Evolutionary conservation across 2,888 invertebrate genomes (phyloP).

Genomic region (Polyploca ridens): DNA sequence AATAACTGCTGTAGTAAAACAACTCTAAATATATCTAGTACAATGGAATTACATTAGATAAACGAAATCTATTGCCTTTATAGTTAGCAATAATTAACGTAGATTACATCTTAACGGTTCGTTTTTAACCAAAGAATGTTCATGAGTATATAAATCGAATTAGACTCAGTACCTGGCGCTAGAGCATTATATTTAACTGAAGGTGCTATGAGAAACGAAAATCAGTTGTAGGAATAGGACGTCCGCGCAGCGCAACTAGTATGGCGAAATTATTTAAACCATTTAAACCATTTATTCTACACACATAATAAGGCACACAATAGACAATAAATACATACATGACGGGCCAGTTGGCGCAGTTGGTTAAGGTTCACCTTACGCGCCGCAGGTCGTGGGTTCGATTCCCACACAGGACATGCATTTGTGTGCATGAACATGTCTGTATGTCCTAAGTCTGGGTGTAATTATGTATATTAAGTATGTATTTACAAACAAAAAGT

Average conservation of each 20-base stretch:
- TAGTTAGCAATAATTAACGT: conserved; percentile 20
- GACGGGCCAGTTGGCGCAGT: too few relatives aligned
- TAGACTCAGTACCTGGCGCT: conserved; percentile 32
- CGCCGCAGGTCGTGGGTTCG: too few relatives aligned
- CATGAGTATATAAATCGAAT: background rate
- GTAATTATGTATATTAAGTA: too few relatives aligned
- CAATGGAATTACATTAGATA: conserved; percentile 10
- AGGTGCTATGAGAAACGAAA: conserved; percentile 50
- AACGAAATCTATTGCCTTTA: background rate
- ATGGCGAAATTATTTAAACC: background rate
- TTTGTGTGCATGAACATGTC: too few relatives aligned
- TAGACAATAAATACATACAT: too few relatives aligned
- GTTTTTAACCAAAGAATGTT: conserved; percentile 3
- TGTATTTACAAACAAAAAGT: too few relatives aligned
- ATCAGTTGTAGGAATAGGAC: conserved; percentile 22
- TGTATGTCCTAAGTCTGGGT: too few relatives aligned
- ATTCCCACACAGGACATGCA: too few relatives aligned
- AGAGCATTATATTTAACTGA: conserved; percentile 33
- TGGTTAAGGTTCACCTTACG: too few relatives aligned
- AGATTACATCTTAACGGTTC: background rate
- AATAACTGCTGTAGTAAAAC: background rate
- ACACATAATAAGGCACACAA: too few relatives aligned
- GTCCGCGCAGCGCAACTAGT: conserved; percentile 4
- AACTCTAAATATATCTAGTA: background rate
- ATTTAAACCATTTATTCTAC: too few relatives aligned